A percentile compares a stretch with the other conserved stretches of the same genome.
phyloP scores from a whole-genome alignment of 2,797 vertebrate genomes.

The Monodelphis domestica region DNA sequence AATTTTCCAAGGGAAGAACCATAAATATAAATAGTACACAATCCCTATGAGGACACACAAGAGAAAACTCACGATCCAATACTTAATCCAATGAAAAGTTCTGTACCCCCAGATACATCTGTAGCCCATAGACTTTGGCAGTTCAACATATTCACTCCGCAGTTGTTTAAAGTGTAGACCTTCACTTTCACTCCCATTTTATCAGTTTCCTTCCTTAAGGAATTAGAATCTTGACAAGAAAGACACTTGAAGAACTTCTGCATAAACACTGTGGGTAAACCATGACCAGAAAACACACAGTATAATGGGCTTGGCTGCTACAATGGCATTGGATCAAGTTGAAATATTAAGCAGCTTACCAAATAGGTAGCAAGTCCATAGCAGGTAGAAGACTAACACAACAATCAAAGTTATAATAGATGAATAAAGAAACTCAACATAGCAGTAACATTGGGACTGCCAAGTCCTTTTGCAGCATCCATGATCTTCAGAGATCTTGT shows the following conservation, averaged over 20 bases:
- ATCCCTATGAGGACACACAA: neutral
- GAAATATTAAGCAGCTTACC: neutral
- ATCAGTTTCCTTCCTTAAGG: neutral
- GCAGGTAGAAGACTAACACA: neutral
- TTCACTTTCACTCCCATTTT: neutral
- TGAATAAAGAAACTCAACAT: neutral
- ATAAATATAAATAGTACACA: neutral
- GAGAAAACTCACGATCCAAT: no score
- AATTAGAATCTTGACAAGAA: neutral
- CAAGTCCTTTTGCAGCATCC: neutral
- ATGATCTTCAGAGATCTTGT: neutral
- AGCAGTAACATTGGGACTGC: neutral
- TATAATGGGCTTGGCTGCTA: neutral
- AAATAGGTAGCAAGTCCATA: neutral
- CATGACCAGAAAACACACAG: neutral
- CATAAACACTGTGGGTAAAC: neutral
- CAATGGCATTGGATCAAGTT: neutral
- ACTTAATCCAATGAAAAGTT: neutral
- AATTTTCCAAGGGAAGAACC: neutral
- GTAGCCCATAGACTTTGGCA: neutral
- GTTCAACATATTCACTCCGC: neutral
- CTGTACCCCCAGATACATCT: neutral
- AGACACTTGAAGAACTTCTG: neutral
- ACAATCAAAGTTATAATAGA: neutral
- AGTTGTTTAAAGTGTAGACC: neutral